Base-by-base conservation (phyloP, 2,113 vertebrate genomes). In the Tyto alba region DNA sequence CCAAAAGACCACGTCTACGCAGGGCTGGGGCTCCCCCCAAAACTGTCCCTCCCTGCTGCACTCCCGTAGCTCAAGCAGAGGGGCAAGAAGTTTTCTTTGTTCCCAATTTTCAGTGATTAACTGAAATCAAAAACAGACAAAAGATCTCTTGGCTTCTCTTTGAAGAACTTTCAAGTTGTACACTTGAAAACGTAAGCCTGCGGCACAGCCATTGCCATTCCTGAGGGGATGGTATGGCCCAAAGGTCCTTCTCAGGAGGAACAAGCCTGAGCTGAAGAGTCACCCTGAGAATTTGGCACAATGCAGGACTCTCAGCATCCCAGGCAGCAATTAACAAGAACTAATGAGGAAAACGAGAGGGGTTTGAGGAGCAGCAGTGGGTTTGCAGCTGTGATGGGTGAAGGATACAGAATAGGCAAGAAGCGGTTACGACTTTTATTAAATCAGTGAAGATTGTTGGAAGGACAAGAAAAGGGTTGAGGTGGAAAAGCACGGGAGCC, bases 271-370 rank as follows among this genome's bases (percentile, higher is more conserved):
- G 57, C 19, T 47, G 43, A 43, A 41, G 60, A 30, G 50, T 41
- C 36, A 43, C 16, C 32, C 62, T 21, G 45, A 53, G 55, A 27
- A 26, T 9, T 0, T 12, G 12, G 53, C 59, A 36, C 29, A 48
- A 8, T 0, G 4, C 63, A 43, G n/a, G 40, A 8, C 45, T 8
- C 10, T 1, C 25, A 26, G 16, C 45, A 4, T 17, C 17, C 64
- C 41, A 10, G 16, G 30, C 21, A 55, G 79, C 0, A 14, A 34
- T 25, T 10, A 43, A 32, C 26, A 56, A 59, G 25, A 73, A 57
- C 29, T 48, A 47, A 63, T 2, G n/a, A 77, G 45, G 16, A 59
- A 64, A 71, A 76, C 2, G 43, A 47, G 43, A 47, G 4, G 13
- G 11, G 15, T 20, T 18, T 63, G 50, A 47, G 27, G 47, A 67